Percentiles rank a stretch among this genome's conserved stretches.
These are phyloP conservation scores for Bhutanitis thaidina DNA, from an alignment of 2,888 invertebrate genomes.

Conservation along the genomic window DNA sequence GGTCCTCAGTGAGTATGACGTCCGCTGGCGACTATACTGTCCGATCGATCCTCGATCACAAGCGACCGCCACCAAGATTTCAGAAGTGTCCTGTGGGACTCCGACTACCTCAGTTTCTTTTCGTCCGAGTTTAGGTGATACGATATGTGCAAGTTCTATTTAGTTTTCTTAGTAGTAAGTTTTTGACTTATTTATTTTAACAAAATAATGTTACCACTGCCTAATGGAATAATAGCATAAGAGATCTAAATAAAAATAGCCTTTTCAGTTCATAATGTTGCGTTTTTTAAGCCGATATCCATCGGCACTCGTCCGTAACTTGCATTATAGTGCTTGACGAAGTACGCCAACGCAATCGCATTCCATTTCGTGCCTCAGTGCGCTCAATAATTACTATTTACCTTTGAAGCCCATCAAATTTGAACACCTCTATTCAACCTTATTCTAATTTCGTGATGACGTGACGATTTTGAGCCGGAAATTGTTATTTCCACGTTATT, in stretches of 20 bases:
- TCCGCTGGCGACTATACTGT: no score
- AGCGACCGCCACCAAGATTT: no score
- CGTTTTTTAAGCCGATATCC: not conserved
- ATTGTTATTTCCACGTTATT: not conserved
- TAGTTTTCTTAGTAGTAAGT: no score
- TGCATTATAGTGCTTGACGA: slow-evolving; percentile 20
- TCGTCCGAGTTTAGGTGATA: no score
- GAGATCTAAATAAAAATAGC: not conserved
- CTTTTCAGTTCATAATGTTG: slow-evolving; percentile 2
- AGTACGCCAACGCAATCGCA: slow-evolving; percentile 32
- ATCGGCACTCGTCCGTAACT: slow-evolving; percentile 6
- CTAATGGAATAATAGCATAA: not conserved
- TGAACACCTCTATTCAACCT: slow-evolving; percentile 35
- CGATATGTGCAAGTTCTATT: no score
- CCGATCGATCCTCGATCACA: no score
- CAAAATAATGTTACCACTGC: not conserved
- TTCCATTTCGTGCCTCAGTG: slow-evolving; percentile 62
- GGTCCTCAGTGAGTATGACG: no score
- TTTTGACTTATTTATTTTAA: not conserved
- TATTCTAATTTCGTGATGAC: slow-evolving; percentile 20
- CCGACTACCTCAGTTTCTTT: no score
- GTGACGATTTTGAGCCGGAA: slow-evolving; percentile 7
- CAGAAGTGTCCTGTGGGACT: no score
- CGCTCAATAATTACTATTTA: slow-evolving; percentile 49
- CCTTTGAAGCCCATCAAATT: slow-evolving; percentile 43